A percentile compares a stretch with the other conserved stretches of the same genome.
These are phyloP conservation scores for Bombus superbus DNA, from an alignment of 1,140 invertebrate species.

Conservation along the genomic window DNA sequence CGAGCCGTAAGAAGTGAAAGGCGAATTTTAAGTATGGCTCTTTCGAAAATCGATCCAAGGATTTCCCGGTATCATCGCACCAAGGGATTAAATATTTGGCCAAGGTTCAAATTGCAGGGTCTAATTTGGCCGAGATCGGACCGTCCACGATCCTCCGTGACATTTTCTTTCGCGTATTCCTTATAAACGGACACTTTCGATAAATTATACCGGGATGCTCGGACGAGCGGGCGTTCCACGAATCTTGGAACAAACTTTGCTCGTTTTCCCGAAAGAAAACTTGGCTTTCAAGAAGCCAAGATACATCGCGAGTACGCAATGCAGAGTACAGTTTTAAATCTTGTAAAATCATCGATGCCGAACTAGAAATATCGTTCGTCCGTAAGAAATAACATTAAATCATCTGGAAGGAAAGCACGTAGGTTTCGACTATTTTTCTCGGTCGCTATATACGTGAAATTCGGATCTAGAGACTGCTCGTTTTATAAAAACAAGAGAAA, in stretches of 20 bases:
- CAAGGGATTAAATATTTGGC: constrained; percentile 39
- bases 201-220: constrained; percentile 17
- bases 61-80: background rate
- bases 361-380: background rate
- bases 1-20: background rate
- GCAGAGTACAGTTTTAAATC: background rate
- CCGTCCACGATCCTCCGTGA: background rate
- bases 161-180: constrained; percentile 28
- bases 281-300: background rate
- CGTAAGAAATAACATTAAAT: too few relatives aligned
- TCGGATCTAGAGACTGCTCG: background rate
- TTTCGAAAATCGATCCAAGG: background rate
- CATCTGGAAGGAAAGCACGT: too few relatives aligned
- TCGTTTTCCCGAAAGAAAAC: constrained; percentile 4
- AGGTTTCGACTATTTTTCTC: too few relatives aligned
- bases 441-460: background rate
- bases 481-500: background rate
- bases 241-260: constrained; percentile 11
- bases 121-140: constrained; percentile 29
- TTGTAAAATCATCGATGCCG: background rate
- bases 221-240: background rate
- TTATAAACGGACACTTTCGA: constrained; percentile 13
- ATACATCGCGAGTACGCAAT: background rate
- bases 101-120: constrained; percentile 21
- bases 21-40: background rate